These are phyloP conservation scores for Porites evermanni DNA, from an alignment of 92 coral and sea anemone species.

Conservation along the genomic window DNA sequence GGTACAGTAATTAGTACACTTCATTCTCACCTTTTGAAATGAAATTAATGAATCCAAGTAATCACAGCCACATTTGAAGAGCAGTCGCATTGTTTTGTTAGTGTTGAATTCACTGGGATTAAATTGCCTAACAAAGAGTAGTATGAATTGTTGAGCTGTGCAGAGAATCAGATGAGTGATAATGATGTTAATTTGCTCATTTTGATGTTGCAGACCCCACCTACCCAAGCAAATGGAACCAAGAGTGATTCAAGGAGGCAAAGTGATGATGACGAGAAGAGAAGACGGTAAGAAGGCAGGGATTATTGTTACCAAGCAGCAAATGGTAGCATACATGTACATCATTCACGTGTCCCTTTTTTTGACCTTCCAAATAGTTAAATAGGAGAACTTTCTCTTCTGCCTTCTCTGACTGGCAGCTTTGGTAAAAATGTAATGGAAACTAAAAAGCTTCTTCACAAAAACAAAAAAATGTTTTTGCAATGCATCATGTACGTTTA, in stretches of 20 bases:
- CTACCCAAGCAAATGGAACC: slow-evolving; percentile 79
- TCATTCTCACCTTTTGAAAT: not conserved
- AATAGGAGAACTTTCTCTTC: not conserved
- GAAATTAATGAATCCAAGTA: not conserved
- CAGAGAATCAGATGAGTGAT: not conserved
- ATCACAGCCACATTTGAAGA: not conserved
- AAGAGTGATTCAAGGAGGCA: slow-evolving; percentile 77
- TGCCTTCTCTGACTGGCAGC: not conserved
- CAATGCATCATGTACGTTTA: not conserved
- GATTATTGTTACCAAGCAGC: not conserved
- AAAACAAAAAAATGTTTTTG: too few relatives aligned
- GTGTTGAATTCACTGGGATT: not conserved
- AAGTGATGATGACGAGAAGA: slow-evolving; percentile 83
- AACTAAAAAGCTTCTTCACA: not conserved
- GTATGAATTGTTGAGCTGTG: not conserved
- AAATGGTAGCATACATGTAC: not conserved
- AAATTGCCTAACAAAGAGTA: too few relatives aligned
- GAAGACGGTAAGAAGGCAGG: slow-evolving; percentile 67
- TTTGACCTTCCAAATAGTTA: not conserved
- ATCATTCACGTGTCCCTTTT: not conserved
- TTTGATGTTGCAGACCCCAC: slow-evolving; percentile 68
- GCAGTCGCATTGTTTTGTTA: not conserved
- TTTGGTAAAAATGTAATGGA: not conserved
- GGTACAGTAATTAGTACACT: too few relatives aligned
- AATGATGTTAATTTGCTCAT: not conserved